phyloP scores from a whole-genome alignment of 2,888 invertebrate species.

The Euzetes globulus region DNA sequence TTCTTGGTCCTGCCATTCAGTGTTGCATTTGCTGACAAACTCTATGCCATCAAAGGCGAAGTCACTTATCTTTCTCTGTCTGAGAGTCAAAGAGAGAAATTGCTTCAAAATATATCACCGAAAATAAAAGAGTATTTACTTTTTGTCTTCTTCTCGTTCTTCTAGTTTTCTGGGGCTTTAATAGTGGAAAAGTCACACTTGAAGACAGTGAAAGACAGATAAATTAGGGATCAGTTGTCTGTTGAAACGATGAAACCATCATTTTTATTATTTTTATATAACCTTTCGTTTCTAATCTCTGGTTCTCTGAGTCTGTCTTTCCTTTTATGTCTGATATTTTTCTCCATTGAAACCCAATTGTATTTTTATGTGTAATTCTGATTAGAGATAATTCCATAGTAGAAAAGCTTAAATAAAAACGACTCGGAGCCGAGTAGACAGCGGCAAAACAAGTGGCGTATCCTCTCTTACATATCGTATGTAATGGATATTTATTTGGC shows the following conservation, averaged over 20 bases:
- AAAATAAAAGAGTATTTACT: conserved; percentile 19
- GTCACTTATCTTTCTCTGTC: neutral
- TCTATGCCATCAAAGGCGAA: neutral
- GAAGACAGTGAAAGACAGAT: conserved; percentile 17
- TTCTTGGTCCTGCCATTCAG: neutral
- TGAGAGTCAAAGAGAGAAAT: neutral
- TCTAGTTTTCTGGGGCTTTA: neutral
- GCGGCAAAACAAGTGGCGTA: conserved; percentile 21
- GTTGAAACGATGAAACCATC: neutral
- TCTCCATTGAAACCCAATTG: neutral
- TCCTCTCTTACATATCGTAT: neutral
- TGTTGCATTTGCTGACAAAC: neutral
- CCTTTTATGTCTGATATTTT: neutral
- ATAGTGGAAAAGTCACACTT: neutral
- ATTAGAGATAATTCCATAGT: conserved; percentile 3
- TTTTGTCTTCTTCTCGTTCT: neutral
- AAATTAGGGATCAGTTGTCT: conserved; percentile 24
- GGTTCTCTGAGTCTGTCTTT: neutral
- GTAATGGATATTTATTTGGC: too few species aligned
- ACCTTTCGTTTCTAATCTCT: neutral
- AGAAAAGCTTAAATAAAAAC: conserved; percentile 20
- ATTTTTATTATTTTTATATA: conserved; percentile 16
- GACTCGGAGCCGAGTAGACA: neutral
- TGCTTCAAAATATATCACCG: neutral
- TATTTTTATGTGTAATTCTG: conserved; percentile 25